phyloP scores from a whole-genome alignment of 2,113 vertebrate species.

The Phaethon lepturus region DNA sequence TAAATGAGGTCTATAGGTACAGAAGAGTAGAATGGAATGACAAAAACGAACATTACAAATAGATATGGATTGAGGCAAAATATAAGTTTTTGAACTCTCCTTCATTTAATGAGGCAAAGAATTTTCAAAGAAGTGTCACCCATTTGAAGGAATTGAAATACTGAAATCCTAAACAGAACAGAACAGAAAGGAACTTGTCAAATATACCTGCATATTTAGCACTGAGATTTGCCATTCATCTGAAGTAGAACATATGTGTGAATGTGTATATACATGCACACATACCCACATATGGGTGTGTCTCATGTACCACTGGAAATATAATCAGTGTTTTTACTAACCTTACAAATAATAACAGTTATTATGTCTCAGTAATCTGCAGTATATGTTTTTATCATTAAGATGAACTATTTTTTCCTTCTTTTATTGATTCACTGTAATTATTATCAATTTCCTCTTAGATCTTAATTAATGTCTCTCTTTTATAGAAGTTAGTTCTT shows the following conservation, averaged over 20 bases:
- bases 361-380: background rate
- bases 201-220: background rate
- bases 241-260: background rate
- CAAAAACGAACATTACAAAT: background rate
- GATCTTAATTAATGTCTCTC: background rate
- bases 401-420: background rate
- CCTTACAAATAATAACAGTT: background rate
- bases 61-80: background rate
- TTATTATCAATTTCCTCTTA: background rate
- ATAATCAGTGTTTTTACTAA: background rate
- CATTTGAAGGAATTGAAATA: background rate
- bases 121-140: background rate
- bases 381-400: background rate
- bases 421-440: background rate
- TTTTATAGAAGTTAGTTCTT: background rate
- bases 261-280: no score
- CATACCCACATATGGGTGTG: no score
- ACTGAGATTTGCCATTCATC: background rate
- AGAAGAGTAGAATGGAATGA: background rate
- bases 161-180: background rate
- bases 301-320: background rate
- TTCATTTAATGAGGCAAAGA: background rate
- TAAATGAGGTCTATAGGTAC: background rate
- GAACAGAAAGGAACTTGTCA: background rate
- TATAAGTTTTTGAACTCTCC: background rate